These are phyloP conservation scores for Xestia xanthographa DNA, from an alignment of 2,888 invertebrate species.

Conservation along the genomic window DNA sequence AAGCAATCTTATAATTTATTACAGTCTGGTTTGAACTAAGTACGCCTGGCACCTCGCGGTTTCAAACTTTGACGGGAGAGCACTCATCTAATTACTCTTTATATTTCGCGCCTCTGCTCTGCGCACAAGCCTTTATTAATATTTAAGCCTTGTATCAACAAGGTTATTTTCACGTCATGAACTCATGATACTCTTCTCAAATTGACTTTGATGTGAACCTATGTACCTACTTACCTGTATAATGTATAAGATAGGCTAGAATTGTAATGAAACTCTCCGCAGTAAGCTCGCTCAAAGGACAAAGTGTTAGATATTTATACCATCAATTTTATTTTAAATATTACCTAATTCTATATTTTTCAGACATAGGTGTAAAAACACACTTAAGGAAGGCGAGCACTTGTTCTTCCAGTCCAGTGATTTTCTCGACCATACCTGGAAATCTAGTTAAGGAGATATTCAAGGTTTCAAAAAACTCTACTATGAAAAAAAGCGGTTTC, in stretches of 20 bases:
- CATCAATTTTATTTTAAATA: background rate
- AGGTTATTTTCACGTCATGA: slow-evolving; percentile 20
- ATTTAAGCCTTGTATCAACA: slow-evolving; percentile 11
- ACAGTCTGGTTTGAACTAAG: slow-evolving; percentile 23
- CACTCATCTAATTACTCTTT: slow-evolving; percentile 39
- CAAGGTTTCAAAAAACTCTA: background rate
- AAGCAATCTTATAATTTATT: slow-evolving; percentile 49
- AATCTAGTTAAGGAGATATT: background rate
- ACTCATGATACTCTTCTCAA: slow-evolving; percentile 11
- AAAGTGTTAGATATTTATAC: too few species aligned
- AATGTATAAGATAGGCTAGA: background rate
- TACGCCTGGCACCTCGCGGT: slow-evolving; percentile 17
- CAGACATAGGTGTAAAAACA: background rate
- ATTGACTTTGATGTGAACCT: slow-evolving; percentile 20
- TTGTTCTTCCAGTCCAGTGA: background rate
- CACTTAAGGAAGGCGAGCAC: background rate
- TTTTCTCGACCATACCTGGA: background rate
- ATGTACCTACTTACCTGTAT: background rate
- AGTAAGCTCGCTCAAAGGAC: background rate
- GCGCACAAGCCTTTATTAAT: slow-evolving; percentile 18
- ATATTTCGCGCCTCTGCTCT: slow-evolving; percentile 14
- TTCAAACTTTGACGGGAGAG: slow-evolving; percentile 38
- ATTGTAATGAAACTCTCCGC: background rate
- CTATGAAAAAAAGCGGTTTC: background rate
- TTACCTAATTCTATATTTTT: background rate